Conservation (phyloP, 2,888 invertebrate species). For the Agrilus mali region DNA sequence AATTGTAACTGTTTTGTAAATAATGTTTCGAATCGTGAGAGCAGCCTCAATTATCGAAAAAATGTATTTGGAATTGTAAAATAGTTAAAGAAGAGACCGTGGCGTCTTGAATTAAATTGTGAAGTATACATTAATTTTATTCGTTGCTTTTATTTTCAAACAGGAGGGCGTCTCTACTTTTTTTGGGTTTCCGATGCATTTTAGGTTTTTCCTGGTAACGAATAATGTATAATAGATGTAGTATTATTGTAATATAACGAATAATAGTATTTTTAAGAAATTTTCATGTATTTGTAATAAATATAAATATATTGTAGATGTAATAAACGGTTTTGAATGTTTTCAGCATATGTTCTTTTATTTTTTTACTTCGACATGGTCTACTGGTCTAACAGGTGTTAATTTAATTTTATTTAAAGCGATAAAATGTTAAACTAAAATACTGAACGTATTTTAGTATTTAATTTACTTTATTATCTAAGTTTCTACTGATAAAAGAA, state of each 20-base stretch:
- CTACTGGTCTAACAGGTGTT: too few species aligned
- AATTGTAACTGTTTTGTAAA: slow-evolving; percentile 7
- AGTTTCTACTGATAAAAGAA: too few species aligned
- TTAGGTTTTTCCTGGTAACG: slow-evolving; percentile 14
- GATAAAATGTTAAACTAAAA: too few species aligned
- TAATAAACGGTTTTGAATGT: slow-evolving; percentile 34
- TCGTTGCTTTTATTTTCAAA: slow-evolving; percentile 6
- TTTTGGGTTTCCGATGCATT: slow-evolving; percentile 14
- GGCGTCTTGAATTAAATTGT: not conserved
- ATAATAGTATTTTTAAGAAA: slow-evolving; percentile 31
- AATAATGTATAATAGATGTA: slow-evolving; percentile 22
- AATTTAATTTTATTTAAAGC: too few species aligned
- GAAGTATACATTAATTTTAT: slow-evolving; percentile 6
- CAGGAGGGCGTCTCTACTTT: slow-evolving; percentile 6
- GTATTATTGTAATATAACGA: slow-evolving; percentile 28
- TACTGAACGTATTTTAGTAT: too few species aligned
- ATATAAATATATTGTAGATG: slow-evolving; percentile 30
- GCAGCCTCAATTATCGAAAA: too few species aligned
- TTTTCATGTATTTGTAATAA: slow-evolving; percentile 34
- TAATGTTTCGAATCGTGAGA: not conserved
- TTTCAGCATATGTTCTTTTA: slow-evolving; percentile 19
- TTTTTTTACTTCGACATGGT: too few species aligned
- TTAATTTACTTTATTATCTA: too few species aligned
- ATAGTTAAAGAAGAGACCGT: too few species aligned
- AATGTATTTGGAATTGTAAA: too few species aligned